phyloP scores from a whole-genome alignment of 2,113 vertebrate species.

The Rallus limicola region DNA sequence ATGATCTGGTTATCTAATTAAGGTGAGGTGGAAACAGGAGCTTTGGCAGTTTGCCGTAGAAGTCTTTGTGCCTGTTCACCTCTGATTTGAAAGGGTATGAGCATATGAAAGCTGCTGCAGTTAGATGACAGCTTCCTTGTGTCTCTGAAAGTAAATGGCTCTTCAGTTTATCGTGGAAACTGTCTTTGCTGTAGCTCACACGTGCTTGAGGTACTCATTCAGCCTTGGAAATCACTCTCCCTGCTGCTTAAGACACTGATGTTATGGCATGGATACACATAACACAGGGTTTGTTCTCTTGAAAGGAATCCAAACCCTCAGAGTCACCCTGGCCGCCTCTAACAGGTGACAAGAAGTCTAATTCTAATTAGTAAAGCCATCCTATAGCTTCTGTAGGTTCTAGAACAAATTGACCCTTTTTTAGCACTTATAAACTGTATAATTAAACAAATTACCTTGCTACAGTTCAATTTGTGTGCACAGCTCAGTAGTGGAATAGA shows the following conservation, averaged over 20 bases:
- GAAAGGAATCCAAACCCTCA: not conserved
- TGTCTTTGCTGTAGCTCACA: not conserved
- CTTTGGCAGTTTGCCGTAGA: not conserved
- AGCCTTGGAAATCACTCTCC: not conserved
- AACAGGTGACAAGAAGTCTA: not conserved
- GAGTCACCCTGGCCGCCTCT: not conserved
- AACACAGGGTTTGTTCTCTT: not conserved
- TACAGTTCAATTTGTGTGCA: not conserved
- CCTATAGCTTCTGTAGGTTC: not conserved
- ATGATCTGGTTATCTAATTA: not conserved
- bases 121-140: not conserved
- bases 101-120: not conserved
- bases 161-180: not conserved
- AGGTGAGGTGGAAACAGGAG: not conserved
- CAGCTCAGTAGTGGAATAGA: not conserved
- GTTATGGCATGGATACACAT: not conserved
- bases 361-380: not conserved
- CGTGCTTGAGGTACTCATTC: not conserved
- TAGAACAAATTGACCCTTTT: not conserved
- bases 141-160: not conserved
- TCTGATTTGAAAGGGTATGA: not conserved
- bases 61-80: not conserved
- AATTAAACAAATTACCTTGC: not conserved
- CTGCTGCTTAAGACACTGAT: not conserved
- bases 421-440: not conserved